phyloP scores from a whole-genome alignment of 2,797 vertebrate genomes.

The Sebastes minor region DNA sequence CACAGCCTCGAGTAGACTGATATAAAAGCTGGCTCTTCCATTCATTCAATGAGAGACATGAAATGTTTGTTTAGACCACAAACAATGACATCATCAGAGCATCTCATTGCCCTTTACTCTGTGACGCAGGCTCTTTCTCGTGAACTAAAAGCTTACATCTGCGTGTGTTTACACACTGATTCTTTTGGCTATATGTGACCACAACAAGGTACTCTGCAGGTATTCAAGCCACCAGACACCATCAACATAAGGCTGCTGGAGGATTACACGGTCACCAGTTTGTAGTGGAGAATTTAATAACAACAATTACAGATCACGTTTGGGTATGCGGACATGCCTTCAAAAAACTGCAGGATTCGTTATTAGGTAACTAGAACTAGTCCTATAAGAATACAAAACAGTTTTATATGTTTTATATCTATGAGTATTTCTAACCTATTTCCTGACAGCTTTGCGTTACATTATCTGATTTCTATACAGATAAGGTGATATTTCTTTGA shows the following conservation, averaged over 20 bases:
- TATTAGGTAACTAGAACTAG: background rate
- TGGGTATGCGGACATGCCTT: background rate
- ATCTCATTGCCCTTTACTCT: slow-evolving; percentile 18
- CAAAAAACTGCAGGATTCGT: background rate
- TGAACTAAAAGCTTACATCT: slow-evolving; percentile 25
- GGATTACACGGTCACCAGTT: background rate
- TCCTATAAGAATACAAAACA: background rate
- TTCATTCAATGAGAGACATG: slow-evolving; percentile 47
- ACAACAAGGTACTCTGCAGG: slow-evolving; percentile 12
- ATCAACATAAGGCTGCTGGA: background rate
- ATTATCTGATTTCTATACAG: background rate
- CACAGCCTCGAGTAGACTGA: slow-evolving; percentile 32
- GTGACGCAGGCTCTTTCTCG: slow-evolving; percentile 17
- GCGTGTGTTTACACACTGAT: slow-evolving; percentile 13
- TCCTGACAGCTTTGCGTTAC: background rate
- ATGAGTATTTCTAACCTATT: background rate
- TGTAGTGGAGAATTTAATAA: background rate
- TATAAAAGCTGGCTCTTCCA: slow-evolving; percentile 27
- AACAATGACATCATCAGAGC: slow-evolving; percentile 65
- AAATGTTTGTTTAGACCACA: slow-evolving; percentile 58
- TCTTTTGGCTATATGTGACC: background rate
- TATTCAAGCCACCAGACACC: background rate
- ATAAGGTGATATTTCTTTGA: background rate
- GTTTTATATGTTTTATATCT: too few relatives aligned
- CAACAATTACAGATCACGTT: background rate